Base-by-base conservation (phyloP, 2,797 vertebrate species). In the Echiichthys vipera region DNA sequence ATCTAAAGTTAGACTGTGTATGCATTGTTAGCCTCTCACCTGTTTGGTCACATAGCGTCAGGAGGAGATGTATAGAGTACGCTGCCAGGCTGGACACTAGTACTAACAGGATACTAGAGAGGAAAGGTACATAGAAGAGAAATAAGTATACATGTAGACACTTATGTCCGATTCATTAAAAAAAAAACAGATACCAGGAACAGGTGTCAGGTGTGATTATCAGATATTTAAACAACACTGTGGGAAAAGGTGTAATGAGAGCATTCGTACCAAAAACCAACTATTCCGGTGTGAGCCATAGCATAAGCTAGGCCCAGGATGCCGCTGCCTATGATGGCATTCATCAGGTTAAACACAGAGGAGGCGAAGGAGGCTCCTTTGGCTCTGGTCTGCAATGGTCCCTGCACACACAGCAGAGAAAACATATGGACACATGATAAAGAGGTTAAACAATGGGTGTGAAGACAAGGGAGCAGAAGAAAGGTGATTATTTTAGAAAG, bases 321-420 rank as follows among this genome's bases (percentile, higher is more conserved):
- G 9, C 97, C 98, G 50, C 97, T 99, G 71, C 98, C 97, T 96
- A 98, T 97, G 87, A 98, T 97, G 0, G 97, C 97, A 20, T 98
- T 98, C 96, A 97, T 98, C 88, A 99, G 81, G 90, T 98, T 99
- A 81, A 98, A 97, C 13, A 98, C 96, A 0, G 95, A 97, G 57
- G 96, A 95, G 40, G 88, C 83, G 65, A 98, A 98, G 3, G 98
- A 98, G 40, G 95, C 93, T 65, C 95, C 95, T 34, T 74, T 87
- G 14, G 53, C 18, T 40, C 78, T 77, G 50, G 50, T 18, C 32
- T 9, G 57, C 17, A 11, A 78, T 20, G 71, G 47, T 36, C 57
- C 78, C 92, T 92, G 63, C 36, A 74, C 20, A 85, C 11, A 80
- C 3, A 84, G n/a, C 18, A 63, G 22, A 74, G 18, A 78, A n/a